Conservation (phyloP, 2,113 vertebrate genomes). For the Thalassarche chlororhynchos region DNA sequence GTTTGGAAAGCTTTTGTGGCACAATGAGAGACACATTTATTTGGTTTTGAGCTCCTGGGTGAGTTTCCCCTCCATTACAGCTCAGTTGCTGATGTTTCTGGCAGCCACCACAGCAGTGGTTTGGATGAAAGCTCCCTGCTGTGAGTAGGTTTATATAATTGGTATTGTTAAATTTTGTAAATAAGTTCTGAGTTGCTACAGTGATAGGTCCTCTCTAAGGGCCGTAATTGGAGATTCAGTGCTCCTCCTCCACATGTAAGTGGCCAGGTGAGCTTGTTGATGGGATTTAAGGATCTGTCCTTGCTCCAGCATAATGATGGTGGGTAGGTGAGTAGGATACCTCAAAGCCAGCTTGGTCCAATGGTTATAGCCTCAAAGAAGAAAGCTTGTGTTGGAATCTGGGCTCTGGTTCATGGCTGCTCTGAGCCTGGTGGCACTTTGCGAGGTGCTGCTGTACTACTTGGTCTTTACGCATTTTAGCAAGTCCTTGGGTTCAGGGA, state of each 20-base stretch:
- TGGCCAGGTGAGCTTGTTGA: background rate
- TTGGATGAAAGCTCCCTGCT: slow-evolving; percentile 46
- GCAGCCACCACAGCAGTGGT: background rate
- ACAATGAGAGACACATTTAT: background rate
- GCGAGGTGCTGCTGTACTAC: fast-evolving
- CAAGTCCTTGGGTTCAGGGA: background rate
- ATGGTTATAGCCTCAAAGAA: background rate
- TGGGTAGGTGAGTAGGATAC: background rate
- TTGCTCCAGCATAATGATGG: background rate
- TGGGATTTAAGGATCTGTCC: background rate
- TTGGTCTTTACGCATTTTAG: background rate
- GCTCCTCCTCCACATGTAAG: background rate
- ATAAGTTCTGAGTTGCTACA: background rate
- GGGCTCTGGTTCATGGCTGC: background rate
- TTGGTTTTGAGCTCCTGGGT: slow-evolving; percentile 14
- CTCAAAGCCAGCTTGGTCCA: background rate
- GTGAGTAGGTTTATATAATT: slow-evolving; percentile 14
- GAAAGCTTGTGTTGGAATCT: background rate
- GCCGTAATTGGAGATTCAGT: background rate
- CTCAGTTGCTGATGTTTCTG: background rate
- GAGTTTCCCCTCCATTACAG: background rate
- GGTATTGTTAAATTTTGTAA: background rate
- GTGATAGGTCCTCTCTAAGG: background rate
- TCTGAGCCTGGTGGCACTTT: background rate
- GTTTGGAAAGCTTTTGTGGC: background rate